Conservation (phyloP, 2,888 invertebrate species). For the Torymus auratus region DNA sequence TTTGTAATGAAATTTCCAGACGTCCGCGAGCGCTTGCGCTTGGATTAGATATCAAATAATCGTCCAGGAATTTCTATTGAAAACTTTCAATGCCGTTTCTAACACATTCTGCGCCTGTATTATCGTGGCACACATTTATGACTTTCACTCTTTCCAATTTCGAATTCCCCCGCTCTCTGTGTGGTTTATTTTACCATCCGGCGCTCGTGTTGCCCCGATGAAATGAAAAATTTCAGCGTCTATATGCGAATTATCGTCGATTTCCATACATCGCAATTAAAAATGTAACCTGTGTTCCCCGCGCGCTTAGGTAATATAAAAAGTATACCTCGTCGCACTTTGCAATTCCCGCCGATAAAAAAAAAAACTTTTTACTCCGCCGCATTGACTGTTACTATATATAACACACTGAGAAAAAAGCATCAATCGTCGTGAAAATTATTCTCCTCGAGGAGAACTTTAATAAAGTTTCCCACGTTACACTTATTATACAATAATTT, state of each 20-base stretch:
- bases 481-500: conserved; percentile 18
- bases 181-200: conserved; percentile 24
- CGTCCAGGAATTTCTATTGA: conserved; percentile 48
- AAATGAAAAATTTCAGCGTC: too few species aligned
- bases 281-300: too few species aligned
- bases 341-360: too few species aligned
- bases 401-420: too few species aligned
- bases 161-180: conserved; percentile 18
- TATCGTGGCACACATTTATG: conserved; percentile 40
- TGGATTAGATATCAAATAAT: conserved; percentile 44
- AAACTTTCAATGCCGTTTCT: conserved; percentile 44
- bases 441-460: conserved; percentile 7
- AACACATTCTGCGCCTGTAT: conserved; percentile 13
- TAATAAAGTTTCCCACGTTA: conserved; percentile 23
- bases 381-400: too few species aligned
- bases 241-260: too few species aligned
- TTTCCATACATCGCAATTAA: too few species aligned
- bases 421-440: conserved; percentile 12
- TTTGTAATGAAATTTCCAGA: conserved; percentile 24
- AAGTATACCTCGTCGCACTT: too few species aligned
- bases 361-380: too few species aligned
- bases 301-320: too few species aligned
- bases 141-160: conserved; percentile 51
- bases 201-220: not conserved
- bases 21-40: not conserved